Conservation (phyloP, 2,113 vertebrate genomes). For the Channa argus region DNA sequence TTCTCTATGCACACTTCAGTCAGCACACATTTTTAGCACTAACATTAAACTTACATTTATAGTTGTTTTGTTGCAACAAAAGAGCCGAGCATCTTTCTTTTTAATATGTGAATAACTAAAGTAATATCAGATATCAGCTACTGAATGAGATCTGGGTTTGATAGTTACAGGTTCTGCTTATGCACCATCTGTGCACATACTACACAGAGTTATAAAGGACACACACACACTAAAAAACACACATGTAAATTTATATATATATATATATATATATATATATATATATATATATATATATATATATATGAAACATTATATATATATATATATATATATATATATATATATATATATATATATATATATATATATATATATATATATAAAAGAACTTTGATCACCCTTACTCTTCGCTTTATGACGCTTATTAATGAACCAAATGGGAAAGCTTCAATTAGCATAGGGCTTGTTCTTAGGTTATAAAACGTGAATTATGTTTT, state of each 20-base stretch:
- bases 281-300: too few species aligned
- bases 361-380: too few species aligned
- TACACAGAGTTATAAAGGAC: too few species aligned
- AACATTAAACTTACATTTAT: neutral
- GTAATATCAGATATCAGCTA: neutral
- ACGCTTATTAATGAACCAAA: constrained; percentile 55
- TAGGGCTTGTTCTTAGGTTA: constrained; percentile 60
- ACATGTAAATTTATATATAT: too few species aligned
- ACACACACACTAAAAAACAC: too few species aligned
- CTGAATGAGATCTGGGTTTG: too few species aligned
- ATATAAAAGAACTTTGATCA: constrained; percentile 32
- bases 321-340: too few species aligned
- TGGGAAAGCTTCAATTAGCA: constrained; percentile 61
- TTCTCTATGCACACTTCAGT: constrained; percentile 3
- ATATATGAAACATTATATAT: too few species aligned
- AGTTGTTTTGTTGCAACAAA: neutral
- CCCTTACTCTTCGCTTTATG: constrained; percentile 39
- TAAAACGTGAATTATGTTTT: constrained; percentile 66
- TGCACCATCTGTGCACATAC: too few species aligned
- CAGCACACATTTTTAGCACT: neutral
- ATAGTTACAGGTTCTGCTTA: too few species aligned
- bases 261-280: too few species aligned
- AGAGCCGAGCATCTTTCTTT: neutral
- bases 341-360: too few species aligned
- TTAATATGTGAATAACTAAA: neutral